Evolutionary conservation across 1,140 invertebrate genomes (phyloP).

Genomic region (Contarinia nasturtii): DNA sequence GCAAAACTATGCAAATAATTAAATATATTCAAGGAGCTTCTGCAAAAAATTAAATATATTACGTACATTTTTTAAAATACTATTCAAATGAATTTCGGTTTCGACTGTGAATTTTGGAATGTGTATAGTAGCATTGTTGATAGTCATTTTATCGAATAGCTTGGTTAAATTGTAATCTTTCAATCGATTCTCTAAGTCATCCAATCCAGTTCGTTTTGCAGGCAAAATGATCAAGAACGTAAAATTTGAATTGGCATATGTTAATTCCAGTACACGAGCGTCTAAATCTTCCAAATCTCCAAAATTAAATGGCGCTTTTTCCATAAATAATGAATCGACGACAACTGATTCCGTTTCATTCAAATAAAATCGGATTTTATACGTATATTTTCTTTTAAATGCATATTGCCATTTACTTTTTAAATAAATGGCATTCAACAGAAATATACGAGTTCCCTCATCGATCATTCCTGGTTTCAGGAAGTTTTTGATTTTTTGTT

Average conservation of each 20-base stretch:
- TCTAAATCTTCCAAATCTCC: slow-evolving; percentile 26
- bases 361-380: slow-evolving; percentile 30
- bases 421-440: slow-evolving; percentile 49
- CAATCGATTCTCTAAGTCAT: slow-evolving; percentile 25
- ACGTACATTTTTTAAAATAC: slow-evolving; percentile 27
- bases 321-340: slow-evolving; percentile 15
- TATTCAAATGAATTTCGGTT: slow-evolving; percentile 27
- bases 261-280: slow-evolving; percentile 31
- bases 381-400: slow-evolving; percentile 32
- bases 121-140: slow-evolving; percentile 24
- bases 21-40: no score
- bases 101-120: slow-evolving; percentile 42
- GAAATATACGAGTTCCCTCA: slow-evolving; percentile 27
- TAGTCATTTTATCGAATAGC: slow-evolving; percentile 10
- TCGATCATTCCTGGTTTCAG: slow-evolving; percentile 24
- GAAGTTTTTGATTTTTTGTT: slow-evolving; percentile 39
- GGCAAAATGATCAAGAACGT: slow-evolving; percentile 44
- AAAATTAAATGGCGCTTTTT: slow-evolving; percentile 33
- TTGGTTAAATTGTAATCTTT: slow-evolving; percentile 13
- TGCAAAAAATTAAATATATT: no score
- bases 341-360: slow-evolving; percentile 20
- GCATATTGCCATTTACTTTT: slow-evolving; percentile 44
- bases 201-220: slow-evolving; percentile 31
- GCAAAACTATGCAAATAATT: no score
- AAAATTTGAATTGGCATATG: slow-evolving; percentile 34